Conservation (phyloP, 2,113 vertebrate genomes). For the human region GRCh38 chr17:32952001-32952500, state of each 20-base stretch:
- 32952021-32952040: not conserved
- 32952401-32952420: not conserved
- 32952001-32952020: not conserved
- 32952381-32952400: not conserved
- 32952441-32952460: not conserved
- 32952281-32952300: not conserved
- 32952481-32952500: not conserved
- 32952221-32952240: not conserved
- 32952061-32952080: not conserved
- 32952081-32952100: not conserved
- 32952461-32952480: not conserved
- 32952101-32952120: not conserved
- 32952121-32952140: not conserved
- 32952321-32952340: too few species aligned
- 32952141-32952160: not conserved
- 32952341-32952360: not conserved
- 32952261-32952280: not conserved
- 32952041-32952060: not conserved
- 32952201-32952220: not conserved
- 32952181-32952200: not conserved
- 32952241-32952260: not conserved
- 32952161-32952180: not conserved
- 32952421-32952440: not conserved
- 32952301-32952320: fast-evolving
- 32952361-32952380: not conserved